Evolutionary conservation across 2,797 vertebrate genomes (phyloP).

Genomic region (Dryobates pubescens): DNA sequence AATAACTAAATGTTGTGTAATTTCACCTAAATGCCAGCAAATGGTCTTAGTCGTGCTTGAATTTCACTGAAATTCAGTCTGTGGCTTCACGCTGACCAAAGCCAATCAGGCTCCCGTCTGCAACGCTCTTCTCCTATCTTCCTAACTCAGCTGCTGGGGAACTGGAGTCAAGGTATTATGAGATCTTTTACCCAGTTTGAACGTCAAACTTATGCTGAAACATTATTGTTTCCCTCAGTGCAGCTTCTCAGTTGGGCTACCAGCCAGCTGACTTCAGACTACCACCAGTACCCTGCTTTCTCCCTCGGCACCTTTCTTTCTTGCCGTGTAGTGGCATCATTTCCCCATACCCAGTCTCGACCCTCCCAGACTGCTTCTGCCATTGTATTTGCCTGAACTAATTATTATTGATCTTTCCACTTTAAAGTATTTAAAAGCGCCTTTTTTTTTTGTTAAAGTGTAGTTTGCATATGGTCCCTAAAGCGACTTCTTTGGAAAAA

Average conservation of each 20-base stretch:
- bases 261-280: rapidly evolving
- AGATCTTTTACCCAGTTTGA: not conserved
- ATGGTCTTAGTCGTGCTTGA: not conserved
- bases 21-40: constrained; percentile 4
- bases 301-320: not conserved
- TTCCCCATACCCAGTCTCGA: not conserved
- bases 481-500: too few relatives aligned
- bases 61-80: not conserved
- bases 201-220: not conserved
- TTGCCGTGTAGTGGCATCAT: rapidly evolving
- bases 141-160: not conserved
- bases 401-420: rapidly evolving
- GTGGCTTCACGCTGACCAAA: not conserved
- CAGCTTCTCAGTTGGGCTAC: rapidly evolving
- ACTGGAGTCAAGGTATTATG: not conserved
- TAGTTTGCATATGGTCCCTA: not conserved
- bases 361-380: not conserved
- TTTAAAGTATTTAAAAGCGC: not conserved
- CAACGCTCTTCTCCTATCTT: not conserved
- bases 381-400: not conserved
- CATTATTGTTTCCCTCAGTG: not conserved
- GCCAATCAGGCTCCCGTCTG: rapidly evolving
- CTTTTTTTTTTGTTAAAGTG: too few relatives aligned
- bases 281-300: rapidly evolving
- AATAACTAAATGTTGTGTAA: not conserved